These are phyloP conservation scores for Chloropsis hardwickii DNA, from an alignment of 2,113 vertebrate species.

Conservation along the genomic window DNA sequence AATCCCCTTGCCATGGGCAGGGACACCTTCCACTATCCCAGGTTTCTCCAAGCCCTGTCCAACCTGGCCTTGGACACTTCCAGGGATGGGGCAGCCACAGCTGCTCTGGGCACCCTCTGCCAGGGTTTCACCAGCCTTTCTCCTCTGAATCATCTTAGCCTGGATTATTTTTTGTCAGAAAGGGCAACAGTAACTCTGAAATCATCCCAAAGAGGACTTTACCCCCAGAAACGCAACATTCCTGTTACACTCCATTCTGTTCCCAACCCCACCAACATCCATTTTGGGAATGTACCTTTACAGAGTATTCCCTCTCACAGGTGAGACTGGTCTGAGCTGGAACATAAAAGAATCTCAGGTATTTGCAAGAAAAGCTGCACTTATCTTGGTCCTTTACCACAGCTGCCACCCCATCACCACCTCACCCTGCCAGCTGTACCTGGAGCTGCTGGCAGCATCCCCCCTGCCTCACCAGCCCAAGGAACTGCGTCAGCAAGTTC, in stretches of 20 bases:
- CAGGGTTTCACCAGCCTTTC: background rate
- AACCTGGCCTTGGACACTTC: background rate
- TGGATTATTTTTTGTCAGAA: background rate
- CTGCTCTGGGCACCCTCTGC: fast-evolving
- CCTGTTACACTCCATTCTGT: background rate
- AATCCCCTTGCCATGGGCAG: fast-evolving
- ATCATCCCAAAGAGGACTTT: background rate
- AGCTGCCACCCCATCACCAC: background rate
- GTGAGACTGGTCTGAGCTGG: background rate
- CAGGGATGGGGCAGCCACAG: background rate
- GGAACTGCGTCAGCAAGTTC: background rate
- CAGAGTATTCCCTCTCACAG: background rate
- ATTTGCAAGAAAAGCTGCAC: background rate
- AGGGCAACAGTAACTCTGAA: background rate
- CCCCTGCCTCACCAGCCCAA: background rate
- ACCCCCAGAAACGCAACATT: background rate
- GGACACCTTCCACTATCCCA: background rate
- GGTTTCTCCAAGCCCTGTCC: background rate
- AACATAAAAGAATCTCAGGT: background rate
- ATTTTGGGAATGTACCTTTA: background rate
- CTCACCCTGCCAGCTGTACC: background rate
- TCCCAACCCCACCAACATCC: background rate
- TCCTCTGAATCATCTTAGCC: background rate
- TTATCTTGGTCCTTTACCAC: background rate
- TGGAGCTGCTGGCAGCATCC: background rate